Base-by-base conservation (phyloP, 2,113 vertebrate species). In the Grammomys dolichurus region DNA sequence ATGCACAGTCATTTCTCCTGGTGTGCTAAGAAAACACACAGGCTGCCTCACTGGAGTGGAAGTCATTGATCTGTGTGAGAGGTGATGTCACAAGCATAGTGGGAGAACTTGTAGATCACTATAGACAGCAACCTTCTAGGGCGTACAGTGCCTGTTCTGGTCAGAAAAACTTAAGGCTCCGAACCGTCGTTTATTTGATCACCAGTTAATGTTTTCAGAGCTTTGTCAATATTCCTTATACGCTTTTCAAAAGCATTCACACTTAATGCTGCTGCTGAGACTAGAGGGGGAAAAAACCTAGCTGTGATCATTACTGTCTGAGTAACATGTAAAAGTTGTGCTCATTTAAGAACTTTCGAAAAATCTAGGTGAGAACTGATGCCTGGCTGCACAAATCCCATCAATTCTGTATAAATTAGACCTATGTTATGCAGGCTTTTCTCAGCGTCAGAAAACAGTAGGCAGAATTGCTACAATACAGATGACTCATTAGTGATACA, bases 401-500 rank as follows among this genome's bases (percentile, higher is more conserved):
- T 58, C 84, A 89, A 90, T 48, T 48, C 22, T 89, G n/a, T 22
- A 7, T 76, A 95, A 94, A 58, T 60, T 54, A 91, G n/a, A 7
- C n/a, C 70, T 91, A 11, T 46, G 22, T 40, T 76, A 5, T 48
- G 8, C 2, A 92, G 40, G 33, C 56, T 81, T 72, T 56, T 36
- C 19, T 43, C 5, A 28, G 11, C 77, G 14, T 87, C 14, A 87
- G 48, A 70, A 85, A 31, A n/a, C 16, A 67, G 54, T 17, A 85
- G 31, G 76, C 78, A 48, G 85, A 95, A 72, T 65, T 87, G 56
- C 1, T 75, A 22, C 60, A 73, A 87, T 46, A 69, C 51, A 90
- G 86, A 75, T 36, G 16, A 26, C n/a, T n/a, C n/a, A 76, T 7
- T 46, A 40, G 9, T 90, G 82, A 51, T 75, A 13, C 36, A 69